Conservation (phyloP, 2,797 vertebrate species). For the Anableps anableps region DNA sequence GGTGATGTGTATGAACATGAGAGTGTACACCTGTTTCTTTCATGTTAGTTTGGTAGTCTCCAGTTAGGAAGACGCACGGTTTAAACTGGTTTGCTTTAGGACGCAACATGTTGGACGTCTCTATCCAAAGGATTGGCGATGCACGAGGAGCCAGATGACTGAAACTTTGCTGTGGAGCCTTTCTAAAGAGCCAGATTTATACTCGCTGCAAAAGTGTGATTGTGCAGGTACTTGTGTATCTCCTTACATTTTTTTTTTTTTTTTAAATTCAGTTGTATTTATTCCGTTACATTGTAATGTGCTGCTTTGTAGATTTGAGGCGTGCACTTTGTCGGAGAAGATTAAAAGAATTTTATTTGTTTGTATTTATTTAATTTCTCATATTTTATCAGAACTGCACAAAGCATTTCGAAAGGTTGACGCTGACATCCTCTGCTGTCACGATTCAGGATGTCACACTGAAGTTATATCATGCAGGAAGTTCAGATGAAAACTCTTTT, state of each 20-base stretch:
- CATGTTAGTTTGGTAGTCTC: slow-evolving; percentile 68
- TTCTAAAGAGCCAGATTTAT: slow-evolving; percentile 73
- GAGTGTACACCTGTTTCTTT: slow-evolving; percentile 70
- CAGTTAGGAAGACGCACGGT: slow-evolving; percentile 56
- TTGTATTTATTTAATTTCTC: slow-evolving; percentile 78
- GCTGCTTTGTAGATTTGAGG: slow-evolving; percentile 91
- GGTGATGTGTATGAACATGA: slow-evolving; percentile 73
- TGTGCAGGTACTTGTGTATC: slow-evolving; percentile 80
- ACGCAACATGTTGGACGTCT: slow-evolving; percentile 26
- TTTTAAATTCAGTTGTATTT: slow-evolving; percentile 88
- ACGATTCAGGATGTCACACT: slow-evolving; percentile 19
- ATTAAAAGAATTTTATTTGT: slow-evolving; percentile 85
- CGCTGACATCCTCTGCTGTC: background rate
- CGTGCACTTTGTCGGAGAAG: slow-evolving; percentile 87
- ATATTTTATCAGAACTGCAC: slow-evolving; percentile 58
- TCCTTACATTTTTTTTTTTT: slow-evolving; percentile 77
- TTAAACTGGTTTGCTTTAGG: slow-evolving; percentile 62
- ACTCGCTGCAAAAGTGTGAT: slow-evolving; percentile 79
- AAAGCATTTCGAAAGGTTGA: slow-evolving; percentile 7
- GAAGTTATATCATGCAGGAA: slow-evolving; percentile 30
- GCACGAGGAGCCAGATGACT: slow-evolving; percentile 48
- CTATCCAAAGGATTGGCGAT: slow-evolving; percentile 37
- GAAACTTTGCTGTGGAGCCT: slow-evolving; percentile 49
- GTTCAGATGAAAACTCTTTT: slow-evolving; percentile 58
- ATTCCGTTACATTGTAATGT: slow-evolving; percentile 90